Percentiles rank a stretch among this genome's conserved stretches.
Conservation (phyloP, 2,797 vertebrate genomes). For the Galaxias olidus region DNA sequence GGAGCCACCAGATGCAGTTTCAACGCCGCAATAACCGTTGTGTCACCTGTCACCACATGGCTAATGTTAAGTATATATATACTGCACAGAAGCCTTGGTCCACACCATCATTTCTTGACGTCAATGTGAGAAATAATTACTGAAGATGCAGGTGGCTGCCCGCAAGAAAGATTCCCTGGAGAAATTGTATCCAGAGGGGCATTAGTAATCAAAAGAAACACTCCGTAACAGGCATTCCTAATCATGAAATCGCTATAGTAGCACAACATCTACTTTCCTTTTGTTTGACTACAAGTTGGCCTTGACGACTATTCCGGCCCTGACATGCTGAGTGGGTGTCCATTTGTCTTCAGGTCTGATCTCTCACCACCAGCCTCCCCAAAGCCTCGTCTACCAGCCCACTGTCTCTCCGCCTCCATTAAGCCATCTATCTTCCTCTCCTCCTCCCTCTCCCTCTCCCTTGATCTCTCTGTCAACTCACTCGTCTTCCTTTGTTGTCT, state of each 20-base stretch:
- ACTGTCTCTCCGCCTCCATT: slow-evolving; percentile 74
- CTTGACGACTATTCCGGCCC: slow-evolving; percentile 71
- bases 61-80: too few relatives aligned
- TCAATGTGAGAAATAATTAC: slow-evolving; percentile 16
- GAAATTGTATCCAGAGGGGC: background rate
- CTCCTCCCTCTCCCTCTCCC: slow-evolving; percentile 55
- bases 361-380: slow-evolving; percentile 68
- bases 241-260: slow-evolving; percentile 35
- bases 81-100: too few relatives aligned
- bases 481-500: slow-evolving; percentile 59
- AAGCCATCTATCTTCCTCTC: slow-evolving; percentile 78
- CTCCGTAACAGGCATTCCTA: slow-evolving; percentile 13
- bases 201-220: slow-evolving; percentile 2
- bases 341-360: slow-evolving; percentile 69
- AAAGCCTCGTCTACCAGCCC: slow-evolving; percentile 71
- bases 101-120: too few relatives aligned
- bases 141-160: background rate
- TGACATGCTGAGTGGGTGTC: slow-evolving; percentile 60
- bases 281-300: slow-evolving; percentile 24
- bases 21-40: too few relatives aligned
- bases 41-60: slow-evolving; percentile 13
- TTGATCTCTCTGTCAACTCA: slow-evolving; percentile 65
- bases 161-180: background rate
- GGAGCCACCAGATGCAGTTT: too few relatives aligned
- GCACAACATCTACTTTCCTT: slow-evolving; percentile 32